Percentiles rank a stretch among this genome's conserved stretches.
Evolutionary conservation across 2,797 vertebrate genomes (phyloP).

Genomic region (Pogonophryne albipinna): DNA sequence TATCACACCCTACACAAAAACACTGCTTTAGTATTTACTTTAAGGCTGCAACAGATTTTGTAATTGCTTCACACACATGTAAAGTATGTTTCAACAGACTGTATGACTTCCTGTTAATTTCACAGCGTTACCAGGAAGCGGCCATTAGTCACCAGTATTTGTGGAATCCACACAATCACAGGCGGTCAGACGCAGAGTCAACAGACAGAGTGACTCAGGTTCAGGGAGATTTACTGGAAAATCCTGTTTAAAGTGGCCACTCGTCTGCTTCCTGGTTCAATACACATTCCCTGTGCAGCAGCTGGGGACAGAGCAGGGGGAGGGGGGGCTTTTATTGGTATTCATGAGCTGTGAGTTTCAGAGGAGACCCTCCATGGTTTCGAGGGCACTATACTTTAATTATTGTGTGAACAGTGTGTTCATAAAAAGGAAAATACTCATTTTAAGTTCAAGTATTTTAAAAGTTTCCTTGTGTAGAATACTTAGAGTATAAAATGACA

Average conservation of each 20-base stretch:
- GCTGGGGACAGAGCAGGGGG: conserved; percentile 15
- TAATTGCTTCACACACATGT: no score
- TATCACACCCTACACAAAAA: no score
- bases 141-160: neutral
- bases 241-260: conserved; percentile 22
- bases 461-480: no score
- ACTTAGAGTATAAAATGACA: no score
- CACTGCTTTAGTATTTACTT: no score
- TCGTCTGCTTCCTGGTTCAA: conserved; percentile 4
- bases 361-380: conserved; percentile 9
- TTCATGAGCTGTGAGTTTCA: conserved; percentile 49
- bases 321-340: conserved; percentile 46
- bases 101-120: conserved; percentile 34
- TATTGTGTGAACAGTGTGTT: conserved; percentile 4
- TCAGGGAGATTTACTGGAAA: conserved; percentile 44
- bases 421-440: no score
- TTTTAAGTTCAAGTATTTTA: no score
- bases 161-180: conserved; percentile 1
- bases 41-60: neutral
- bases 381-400: conserved; percentile 37
- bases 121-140: conserved; percentile 12
- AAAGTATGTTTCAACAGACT: neutral
- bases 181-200: neutral
- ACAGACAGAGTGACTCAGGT: conserved; percentile 29
- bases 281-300: conserved; percentile 42